These are phyloP conservation scores for Corynorhinus townsendii DNA, from an alignment of 2,113 vertebrate genomes.

Conservation along the genomic window DNA sequence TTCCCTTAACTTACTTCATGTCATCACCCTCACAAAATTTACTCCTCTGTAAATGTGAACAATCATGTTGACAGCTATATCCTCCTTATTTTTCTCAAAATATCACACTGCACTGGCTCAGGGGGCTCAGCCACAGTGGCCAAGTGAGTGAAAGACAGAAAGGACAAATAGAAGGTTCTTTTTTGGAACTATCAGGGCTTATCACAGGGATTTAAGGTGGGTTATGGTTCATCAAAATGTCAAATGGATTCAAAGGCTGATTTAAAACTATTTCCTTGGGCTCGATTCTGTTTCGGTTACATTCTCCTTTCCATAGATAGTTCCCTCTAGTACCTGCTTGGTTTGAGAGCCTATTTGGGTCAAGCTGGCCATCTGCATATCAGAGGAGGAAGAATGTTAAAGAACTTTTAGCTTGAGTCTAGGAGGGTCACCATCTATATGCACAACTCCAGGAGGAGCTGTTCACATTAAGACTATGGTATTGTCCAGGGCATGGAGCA, in stretches of 20 bases:
- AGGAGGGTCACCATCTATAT: background rate
- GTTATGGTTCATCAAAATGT: background rate
- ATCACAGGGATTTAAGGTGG: background rate
- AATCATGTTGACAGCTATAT: background rate
- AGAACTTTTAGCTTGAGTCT: background rate
- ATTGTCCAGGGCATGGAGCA: background rate
- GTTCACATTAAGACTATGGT: background rate
- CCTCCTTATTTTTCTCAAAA: slow-evolving; percentile 8
- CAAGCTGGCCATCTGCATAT: background rate
- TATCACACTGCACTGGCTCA: background rate
- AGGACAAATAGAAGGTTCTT: background rate
- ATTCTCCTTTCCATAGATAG: background rate
- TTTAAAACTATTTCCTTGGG: background rate
- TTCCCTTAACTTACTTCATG: background rate
- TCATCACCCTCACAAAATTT: background rate
- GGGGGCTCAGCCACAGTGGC: background rate
- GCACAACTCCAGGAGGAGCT: background rate
- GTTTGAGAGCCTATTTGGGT: background rate
- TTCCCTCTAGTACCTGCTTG: background rate
- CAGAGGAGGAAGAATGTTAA: background rate
- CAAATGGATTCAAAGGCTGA: background rate
- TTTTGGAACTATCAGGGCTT: background rate
- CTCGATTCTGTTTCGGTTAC: background rate
- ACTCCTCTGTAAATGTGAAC: background rate
- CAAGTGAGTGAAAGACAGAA: background rate